Conservation (phyloP, 2,888 invertebrate genomes). For the Globia sparganii region DNA sequence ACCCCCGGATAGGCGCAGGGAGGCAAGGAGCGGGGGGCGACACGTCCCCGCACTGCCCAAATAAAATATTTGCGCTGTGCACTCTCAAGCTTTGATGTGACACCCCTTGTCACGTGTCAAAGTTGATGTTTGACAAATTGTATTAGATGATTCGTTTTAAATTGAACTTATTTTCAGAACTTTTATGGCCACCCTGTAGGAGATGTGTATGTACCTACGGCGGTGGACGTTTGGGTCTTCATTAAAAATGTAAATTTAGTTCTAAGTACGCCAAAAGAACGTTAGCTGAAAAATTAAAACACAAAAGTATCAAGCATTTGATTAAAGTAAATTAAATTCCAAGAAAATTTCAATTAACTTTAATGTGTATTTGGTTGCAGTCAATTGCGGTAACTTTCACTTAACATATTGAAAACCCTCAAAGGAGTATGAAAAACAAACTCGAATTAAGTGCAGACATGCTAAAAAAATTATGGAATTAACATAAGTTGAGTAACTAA, state of each 20-base stretch:
- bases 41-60: constrained; percentile 86
- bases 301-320: neutral
- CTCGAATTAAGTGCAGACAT: constrained; percentile 16
- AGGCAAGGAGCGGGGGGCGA: constrained; percentile 81
- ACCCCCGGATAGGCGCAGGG: constrained; percentile 82
- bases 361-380: neutral
- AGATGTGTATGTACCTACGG: neutral
- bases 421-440: constrained; percentile 7
- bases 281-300: no score
- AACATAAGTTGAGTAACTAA: constrained; percentile 14
- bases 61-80: constrained; percentile 87
- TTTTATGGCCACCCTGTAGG: neutral
- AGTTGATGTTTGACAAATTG: constrained; percentile 63
- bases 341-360: neutral
- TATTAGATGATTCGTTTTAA: constrained; percentile 29
- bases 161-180: constrained; percentile 5
- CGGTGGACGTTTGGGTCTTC: neutral
- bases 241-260: neutral
- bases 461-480: constrained; percentile 11
- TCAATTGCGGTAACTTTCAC: neutral
- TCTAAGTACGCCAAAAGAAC: neutral
- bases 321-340: neutral
- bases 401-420: constrained; percentile 1
- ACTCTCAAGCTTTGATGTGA: constrained; percentile 83
- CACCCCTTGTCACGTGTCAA: constrained; percentile 78